Percentiles rank a stretch among this genome's conserved stretches.
Evolutionary conservation across 2,888 invertebrate genomes (phyloP).

Genomic region (Dascillus cervinus): DNA sequence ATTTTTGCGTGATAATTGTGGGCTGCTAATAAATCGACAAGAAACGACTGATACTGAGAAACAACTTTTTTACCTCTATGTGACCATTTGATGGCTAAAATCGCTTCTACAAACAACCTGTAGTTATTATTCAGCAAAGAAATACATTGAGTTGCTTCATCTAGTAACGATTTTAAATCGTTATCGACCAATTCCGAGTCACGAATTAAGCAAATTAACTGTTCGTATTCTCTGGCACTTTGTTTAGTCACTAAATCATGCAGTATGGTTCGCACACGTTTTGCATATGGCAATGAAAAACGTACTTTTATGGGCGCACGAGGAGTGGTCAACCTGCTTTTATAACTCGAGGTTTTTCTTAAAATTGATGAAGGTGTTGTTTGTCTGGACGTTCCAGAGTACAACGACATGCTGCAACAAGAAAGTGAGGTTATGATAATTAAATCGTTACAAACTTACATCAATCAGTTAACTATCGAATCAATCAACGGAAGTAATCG

Average conservation of each 20-base stretch:
- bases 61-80: slow-evolving; percentile 45
- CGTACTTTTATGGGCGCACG: slow-evolving; percentile 29
- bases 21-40: slow-evolving; percentile 59
- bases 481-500: too few species aligned
- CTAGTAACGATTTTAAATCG: slow-evolving; percentile 49
- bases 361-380: slow-evolving; percentile 18
- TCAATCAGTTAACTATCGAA: too few species aligned
- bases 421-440: slow-evolving; percentile 1
- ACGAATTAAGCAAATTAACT: slow-evolving; percentile 45
- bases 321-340: slow-evolving; percentile 11
- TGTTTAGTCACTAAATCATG: slow-evolving; percentile 38
- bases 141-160: slow-evolving; percentile 50
- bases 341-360: slow-evolving; percentile 17
- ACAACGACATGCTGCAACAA: slow-evolving; percentile 14
- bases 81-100: slow-evolving; percentile 54
- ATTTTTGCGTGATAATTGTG: slow-evolving; percentile 58
- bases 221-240: slow-evolving; percentile 44
- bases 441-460: too few species aligned
- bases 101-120: slow-evolving; percentile 51
- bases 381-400: slow-evolving; percentile 10
- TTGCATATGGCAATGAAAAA: slow-evolving; percentile 44
- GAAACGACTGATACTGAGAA: slow-evolving; percentile 53
- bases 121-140: slow-evolving; percentile 51
- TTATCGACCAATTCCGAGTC: slow-evolving; percentile 48
- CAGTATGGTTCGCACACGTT: slow-evolving; percentile 44